Base-by-base conservation (phyloP, 2,113 vertebrate genomes). In the Neopipo cinnamomea region DNA sequence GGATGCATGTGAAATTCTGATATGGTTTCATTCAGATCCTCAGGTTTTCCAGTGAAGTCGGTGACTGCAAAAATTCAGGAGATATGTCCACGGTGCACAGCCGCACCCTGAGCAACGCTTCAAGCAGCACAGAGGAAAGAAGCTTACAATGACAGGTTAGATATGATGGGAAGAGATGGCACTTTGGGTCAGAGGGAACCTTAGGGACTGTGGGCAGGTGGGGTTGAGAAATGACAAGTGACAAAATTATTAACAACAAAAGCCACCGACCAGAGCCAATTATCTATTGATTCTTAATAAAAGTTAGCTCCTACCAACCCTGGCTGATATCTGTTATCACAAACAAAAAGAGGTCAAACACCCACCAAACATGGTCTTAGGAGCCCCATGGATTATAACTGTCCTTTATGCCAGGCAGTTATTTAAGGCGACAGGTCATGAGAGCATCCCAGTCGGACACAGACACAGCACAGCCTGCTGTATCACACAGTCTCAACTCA, bases 41-140 rank as follows among this genome's bases (percentile, higher is more conserved):
- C 33, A 8, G 3, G 66, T 63, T 71, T 65, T 63, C 83, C 66
- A 78, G 58, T 6, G 2, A 68, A 74, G 27, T n/a, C 2, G 0
- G 41, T 20, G 52, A 42, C 71, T 53, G 28, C 25, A 85, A 58
- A 81, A 89, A 63, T 53, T 91, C 66, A 23, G 2, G 2, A 56
- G 41, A 33, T 18, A 25, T 21, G 25, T 9, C 33, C 8, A 2
- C 3, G 21, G 50, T 12, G 8, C 68, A 72, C 20, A 65, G 67
- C 8, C 9, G 62, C 39, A 67, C 10, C 52, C 13, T 0, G 1
- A 41, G 70, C 55, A 82, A 42, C 13, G 15, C 27, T 56, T 79
- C 1, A 0, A 59, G 22, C 21, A 18, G 20, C 1, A 2, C 6
- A 3, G 52, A 72, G 25, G 14, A 33, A 12, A 56, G 37, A 62